phyloP scores from a whole-genome alignment of 2,113 vertebrate genomes.

The Scartelaos histophorus region DNA sequence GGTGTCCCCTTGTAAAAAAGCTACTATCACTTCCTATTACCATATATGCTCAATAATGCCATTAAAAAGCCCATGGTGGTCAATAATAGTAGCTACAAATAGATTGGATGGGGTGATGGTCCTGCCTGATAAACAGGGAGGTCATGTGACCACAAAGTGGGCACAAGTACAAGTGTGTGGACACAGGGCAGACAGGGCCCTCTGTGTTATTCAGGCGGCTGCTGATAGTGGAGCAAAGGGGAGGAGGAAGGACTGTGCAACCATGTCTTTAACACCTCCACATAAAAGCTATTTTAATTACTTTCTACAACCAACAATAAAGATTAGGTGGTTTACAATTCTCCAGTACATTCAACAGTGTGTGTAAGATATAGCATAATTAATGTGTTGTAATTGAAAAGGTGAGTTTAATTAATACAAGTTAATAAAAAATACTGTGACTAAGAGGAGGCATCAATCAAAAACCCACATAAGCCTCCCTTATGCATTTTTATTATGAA shows the following conservation, averaged over 20 bases:
- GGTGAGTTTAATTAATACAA: neutral
- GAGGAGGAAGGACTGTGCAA: conserved; percentile 1
- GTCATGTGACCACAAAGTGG: conserved; percentile 37
- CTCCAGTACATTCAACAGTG: neutral
- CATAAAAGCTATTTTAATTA: conserved; percentile 18
- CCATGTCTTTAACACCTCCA: conserved; percentile 7
- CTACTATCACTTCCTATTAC: conserved; percentile 37
- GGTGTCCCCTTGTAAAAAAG: conserved; percentile 38
- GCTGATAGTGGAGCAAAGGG: conserved; percentile 21
- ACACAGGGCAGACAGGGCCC: conserved; percentile 49
- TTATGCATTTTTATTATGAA: neutral
- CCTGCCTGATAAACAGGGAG: conserved; percentile 26
- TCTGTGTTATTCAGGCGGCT: conserved; percentile 57
- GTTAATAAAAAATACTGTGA: neutral
- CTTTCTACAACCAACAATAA: conserved; percentile 8
- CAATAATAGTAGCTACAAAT: conserved; percentile 52
- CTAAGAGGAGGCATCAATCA: neutral
- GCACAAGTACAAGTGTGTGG: conserved; percentile 39
- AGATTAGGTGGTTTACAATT: neutral
- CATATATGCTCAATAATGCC: conserved; percentile 48
- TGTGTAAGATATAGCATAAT: neutral
- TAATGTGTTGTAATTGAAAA: neutral
- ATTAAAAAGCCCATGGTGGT: conserved; percentile 43
- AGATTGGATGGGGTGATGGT: conserved; percentile 19
- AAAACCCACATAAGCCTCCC: neutral